Percentiles rank a stretch among this genome's conserved stretches.
Conservation (phyloP, 2,888 invertebrate genomes). For the Andricus quercusramuli region DNA sequence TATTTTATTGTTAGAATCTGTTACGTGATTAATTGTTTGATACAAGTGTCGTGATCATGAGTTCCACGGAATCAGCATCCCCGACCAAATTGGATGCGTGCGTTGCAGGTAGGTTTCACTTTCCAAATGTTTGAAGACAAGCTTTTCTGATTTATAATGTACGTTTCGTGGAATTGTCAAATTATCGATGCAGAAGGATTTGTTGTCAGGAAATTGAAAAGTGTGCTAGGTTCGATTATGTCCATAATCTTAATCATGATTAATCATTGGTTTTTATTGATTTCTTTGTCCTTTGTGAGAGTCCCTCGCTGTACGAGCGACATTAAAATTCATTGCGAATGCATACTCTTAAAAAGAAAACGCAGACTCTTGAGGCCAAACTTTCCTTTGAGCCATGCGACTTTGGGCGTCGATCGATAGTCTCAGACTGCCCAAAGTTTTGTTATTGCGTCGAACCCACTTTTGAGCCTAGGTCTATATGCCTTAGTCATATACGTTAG, state of each 20-base stretch:
- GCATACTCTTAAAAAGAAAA: conserved; percentile 16
- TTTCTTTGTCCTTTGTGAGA: neutral
- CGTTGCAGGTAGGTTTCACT: conserved; percentile 1
- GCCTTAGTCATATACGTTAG: neutral
- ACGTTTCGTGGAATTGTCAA: neutral
- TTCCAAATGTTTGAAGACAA: neutral
- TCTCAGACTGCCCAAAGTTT: conserved; percentile 24
- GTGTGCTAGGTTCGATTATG: neutral
- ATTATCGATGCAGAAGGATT: neutral
- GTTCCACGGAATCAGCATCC: neutral
- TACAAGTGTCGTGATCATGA: conserved; percentile 45
- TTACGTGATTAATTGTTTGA: conserved; percentile 14
- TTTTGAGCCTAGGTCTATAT: neutral
- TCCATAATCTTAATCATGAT: no score
- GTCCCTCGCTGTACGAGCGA: conserved; percentile 23
- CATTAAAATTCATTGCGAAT: conserved; percentile 34
- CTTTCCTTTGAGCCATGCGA: conserved; percentile 23
- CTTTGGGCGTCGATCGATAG: conserved; percentile 34
- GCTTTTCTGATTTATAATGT: neutral
- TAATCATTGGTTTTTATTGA: conserved; percentile 2
- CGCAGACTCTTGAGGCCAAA: conserved; percentile 31
- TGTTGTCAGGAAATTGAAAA: neutral
- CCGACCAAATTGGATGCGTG: conserved; percentile 2
- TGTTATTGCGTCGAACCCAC: conserved; percentile 16
- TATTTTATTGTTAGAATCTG: conserved; percentile 35